Percentiles rank a stretch among this genome's conserved stretches.
Evolutionary conservation across 2,113 vertebrate genomes (phyloP).

Genomic region (Peromyscus maniculatus): DNA sequence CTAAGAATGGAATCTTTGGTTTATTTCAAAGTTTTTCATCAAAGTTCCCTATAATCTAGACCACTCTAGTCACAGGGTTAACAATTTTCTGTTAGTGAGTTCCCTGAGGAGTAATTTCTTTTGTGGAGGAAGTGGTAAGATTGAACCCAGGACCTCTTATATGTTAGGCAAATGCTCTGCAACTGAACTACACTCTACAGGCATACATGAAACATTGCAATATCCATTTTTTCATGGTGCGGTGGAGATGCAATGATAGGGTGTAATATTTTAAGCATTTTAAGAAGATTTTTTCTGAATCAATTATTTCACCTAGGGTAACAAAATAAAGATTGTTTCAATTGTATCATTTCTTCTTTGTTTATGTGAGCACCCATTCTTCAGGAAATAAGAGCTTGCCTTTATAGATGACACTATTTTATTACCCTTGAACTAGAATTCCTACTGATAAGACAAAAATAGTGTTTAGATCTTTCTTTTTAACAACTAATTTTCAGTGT

Average conservation of each 20-base stretch:
- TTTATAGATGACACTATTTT: constrained; percentile 31
- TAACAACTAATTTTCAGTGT: constrained; percentile 35
- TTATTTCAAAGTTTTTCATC: constrained; percentile 33
- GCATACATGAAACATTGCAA: background rate
- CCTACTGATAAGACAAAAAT: constrained; percentile 25
- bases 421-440: constrained; percentile 38
- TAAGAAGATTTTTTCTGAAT: constrained; percentile 14
- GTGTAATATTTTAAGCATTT: background rate
- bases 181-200: background rate
- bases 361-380: constrained; percentile 17
- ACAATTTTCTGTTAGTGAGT: background rate
- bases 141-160: background rate
- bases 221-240: background rate
- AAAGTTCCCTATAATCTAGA: background rate
- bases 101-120: background rate
- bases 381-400: constrained; percentile 13
- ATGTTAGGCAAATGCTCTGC: background rate
- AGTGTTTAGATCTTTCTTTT: background rate
- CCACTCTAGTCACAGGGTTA: background rate
- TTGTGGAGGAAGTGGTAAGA: background rate
- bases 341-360: constrained; percentile 49
- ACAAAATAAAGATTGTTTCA: constrained; percentile 50
- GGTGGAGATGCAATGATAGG: background rate
- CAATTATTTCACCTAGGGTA: constrained; percentile 29
- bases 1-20: constrained; percentile 41